Conservation (phyloP, 2,113 vertebrate species). For the Pipra filicauda region DNA sequence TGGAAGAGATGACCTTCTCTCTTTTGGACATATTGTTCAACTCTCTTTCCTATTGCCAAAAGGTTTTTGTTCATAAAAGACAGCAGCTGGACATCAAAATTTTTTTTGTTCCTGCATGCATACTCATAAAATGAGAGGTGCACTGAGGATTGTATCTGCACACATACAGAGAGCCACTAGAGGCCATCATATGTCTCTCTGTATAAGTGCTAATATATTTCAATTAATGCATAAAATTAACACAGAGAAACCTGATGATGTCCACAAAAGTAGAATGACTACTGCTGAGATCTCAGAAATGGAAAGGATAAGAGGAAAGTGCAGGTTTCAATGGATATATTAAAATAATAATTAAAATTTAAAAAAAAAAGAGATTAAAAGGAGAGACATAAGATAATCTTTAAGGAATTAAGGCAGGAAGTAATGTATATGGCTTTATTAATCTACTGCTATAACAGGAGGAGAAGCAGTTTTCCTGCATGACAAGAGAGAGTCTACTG, state of each 20-base stretch:
- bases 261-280: neutral
- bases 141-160: neutral
- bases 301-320: neutral
- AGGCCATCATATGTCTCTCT: slow-evolving; percentile 35
- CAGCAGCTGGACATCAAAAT: neutral
- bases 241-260: neutral
- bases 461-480: neutral
- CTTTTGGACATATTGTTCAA: neutral
- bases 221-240: neutral
- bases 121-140: neutral
- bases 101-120: neutral
- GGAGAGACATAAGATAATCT: accelerated
- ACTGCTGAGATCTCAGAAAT: neutral
- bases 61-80: slow-evolving; percentile 14
- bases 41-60: neutral
- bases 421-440: neutral
- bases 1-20: neutral
- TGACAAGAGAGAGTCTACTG: neutral
- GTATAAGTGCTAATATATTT: neutral
- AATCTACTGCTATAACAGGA: neutral
- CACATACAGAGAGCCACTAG: slow-evolving; percentile 32
- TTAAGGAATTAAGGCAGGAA: neutral
- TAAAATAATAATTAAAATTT: neutral
- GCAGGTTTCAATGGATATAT: neutral
- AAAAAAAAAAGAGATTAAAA: neutral